Base-by-base conservation (phyloP, 2,797 vertebrate genomes). In the Melanotaenia boesemani region DNA sequence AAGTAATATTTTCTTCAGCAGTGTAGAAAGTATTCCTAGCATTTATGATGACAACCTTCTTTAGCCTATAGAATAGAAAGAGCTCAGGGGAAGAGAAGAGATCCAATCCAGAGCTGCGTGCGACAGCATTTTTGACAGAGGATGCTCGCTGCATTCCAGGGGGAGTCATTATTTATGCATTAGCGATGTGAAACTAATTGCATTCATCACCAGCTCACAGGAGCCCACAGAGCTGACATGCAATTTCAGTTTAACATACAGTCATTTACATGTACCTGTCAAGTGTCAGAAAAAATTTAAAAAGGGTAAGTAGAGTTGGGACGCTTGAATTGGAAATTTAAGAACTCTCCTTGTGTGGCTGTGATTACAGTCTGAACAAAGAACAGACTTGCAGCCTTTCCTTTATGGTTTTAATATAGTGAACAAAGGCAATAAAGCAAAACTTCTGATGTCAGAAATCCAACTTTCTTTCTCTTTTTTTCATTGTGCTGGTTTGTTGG, bases 121-220 rank as follows among this genome's bases (percentile, higher is more conserved):
- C 36, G 77, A 81, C 87, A 86, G 83, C 74, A 6, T 69, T 86
- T 39, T 79, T 91, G 90, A 89, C 82, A 67, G 80, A 79, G 81
- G 76, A 78, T 59, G 72, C 77, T 79, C 52, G 0, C 56, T 66
- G 28, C 13, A 34, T 83, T 90, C 81, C 72, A 63, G 48, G 50
- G 77, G 76, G 82, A 86, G 81, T 88, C 87, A 91, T 93, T 91
- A 92, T 91, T 90, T 91, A 93, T 92, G 89, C 91, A 91, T 92
- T 92, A 93, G 79, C 56, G 79, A 85, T 82, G 85, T 86, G 84
- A 87, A 88, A 86, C 91, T 92, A 93, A 94, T 93, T 93, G 89
- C 86, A 88, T 91, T 91, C 89, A 88, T 88, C 82, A 74, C 70
- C 76, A 77, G 64, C 83, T 77, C 70, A 72, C 83, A 79, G 34